These are phyloP conservation scores for Sebastes schlegelii DNA, from an alignment of 2,113 vertebrate species.

Conservation along the genomic window DNA sequence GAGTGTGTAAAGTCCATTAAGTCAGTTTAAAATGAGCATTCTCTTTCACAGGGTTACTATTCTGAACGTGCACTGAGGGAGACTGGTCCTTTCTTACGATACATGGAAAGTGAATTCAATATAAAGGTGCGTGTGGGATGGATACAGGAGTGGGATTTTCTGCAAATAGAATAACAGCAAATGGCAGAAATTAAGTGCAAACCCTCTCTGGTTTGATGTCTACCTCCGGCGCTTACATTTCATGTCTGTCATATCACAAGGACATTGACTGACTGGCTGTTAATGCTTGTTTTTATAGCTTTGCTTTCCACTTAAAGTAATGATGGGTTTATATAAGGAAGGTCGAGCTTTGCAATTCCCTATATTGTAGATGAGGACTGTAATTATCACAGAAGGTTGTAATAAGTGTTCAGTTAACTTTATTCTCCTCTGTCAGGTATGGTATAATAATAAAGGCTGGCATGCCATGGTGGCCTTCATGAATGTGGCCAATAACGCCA, in stretches of 20 bases:
- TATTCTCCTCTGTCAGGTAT: slow-evolving; percentile 86
- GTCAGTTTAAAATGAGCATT: background rate
- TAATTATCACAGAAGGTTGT: background rate
- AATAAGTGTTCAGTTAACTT: background rate
- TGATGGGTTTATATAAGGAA: background rate
- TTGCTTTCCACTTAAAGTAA: slow-evolving; percentile 1
- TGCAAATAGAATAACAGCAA: background rate
- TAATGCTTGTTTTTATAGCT: slow-evolving; percentile 18
- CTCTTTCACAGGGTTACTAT: slow-evolving; percentile 75
- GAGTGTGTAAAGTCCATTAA: background rate
- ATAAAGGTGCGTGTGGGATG: slow-evolving; percentile 87
- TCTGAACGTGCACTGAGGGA: slow-evolving; percentile 83
- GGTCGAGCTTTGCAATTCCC: background rate
- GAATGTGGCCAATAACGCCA: slow-evolving; percentile 94
- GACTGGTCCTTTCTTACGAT: slow-evolving; percentile 88
- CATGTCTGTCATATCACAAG: background rate
- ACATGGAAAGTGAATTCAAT: slow-evolving; percentile 96
- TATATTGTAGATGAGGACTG: background rate
- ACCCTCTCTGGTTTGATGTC: background rate
- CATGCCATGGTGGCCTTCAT: slow-evolving; percentile 95
- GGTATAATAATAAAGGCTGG: slow-evolving; percentile 99
- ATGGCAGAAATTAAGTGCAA: background rate
- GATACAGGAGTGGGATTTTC: background rate
- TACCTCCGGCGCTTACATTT: background rate
- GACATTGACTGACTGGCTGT: background rate